Base-by-base conservation (phyloP, 2,797 vertebrate species). In the Chaenodraco wilsoni region DNA sequence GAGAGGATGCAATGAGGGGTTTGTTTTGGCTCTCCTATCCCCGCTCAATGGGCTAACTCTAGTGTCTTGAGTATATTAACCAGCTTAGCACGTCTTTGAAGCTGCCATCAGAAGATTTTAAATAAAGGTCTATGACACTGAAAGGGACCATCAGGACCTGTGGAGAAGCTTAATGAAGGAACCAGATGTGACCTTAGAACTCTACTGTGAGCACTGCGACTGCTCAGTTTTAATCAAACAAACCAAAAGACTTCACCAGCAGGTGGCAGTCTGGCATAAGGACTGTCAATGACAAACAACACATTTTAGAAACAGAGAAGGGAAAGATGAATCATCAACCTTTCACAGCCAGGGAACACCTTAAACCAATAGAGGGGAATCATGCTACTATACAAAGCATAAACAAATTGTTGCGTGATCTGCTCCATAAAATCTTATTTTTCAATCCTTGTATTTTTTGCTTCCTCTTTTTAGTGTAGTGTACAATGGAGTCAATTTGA, bases 251-350 rank as follows among this genome's bases (percentile, higher is more conserved):
- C 21, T 56, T 27, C 9, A 52, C 90, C 92, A 92, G 82, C 69
- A 91, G 92, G 87, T 81, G 91, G 87, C 90, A 80, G 74, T 88
- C 65, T 87, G 57, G 57, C 60, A 78, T 49, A 75, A 83, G 33
- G 21, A 61, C 67, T 40, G 8, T 33, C 13, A 51, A 19, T 45
- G 66, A 66, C 43, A 49, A 48, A 62, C 65, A 33, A 60, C 16
- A 31, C 58, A 52, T 50, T 44, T 12, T 4, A 40, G 50, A 82
- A 65, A 48, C 17, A 46, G 43, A 63, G 43, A 57, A n/a, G 52
- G 64, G 84, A 86, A 81, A 69, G 74, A 76, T 69, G 65, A 66
- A 65, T 46, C 72, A 83, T 76, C 60, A 63, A 76, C 67, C 51
- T 65, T 61, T 9, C 63, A 68, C 52, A 82, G 76, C 10, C 59